Evolutionary conservation across 2,888 invertebrate species (phyloP).

Genomic region (Kryphioiulus occultus): DNA sequence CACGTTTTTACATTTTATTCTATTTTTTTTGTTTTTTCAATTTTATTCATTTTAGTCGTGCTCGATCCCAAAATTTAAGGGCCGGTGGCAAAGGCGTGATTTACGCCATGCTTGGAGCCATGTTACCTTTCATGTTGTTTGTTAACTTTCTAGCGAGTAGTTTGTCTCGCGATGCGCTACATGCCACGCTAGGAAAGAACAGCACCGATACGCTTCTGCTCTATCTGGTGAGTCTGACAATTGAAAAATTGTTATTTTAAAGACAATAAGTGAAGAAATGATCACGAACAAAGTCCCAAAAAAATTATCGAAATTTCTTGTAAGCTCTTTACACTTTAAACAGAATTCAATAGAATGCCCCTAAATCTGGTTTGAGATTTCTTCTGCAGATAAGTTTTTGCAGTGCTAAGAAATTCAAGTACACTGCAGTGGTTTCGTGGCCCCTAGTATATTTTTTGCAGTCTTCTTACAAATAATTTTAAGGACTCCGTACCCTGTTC

Average conservation of each 20-base stretch:
- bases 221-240: slow-evolving; percentile 59
- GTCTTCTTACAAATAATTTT: too few relatives aligned
- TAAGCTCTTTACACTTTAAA: too few relatives aligned
- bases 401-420: too few relatives aligned
- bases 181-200: slow-evolving; percentile 58
- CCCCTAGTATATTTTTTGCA: too few relatives aligned
- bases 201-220: slow-evolving; percentile 60
- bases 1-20: slow-evolving; percentile 55
- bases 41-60: slow-evolving; percentile 54
- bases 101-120: slow-evolving; percentile 61
- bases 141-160: slow-evolving; percentile 61
- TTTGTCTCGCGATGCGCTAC: slow-evolving; percentile 53
- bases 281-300: too few relatives aligned
- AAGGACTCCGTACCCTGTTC: too few relatives aligned
- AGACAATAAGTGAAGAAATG: not conserved
- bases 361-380: too few relatives aligned
- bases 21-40: slow-evolving; percentile 17
- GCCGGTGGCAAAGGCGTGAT: slow-evolving; percentile 61
- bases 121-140: slow-evolving; percentile 59
- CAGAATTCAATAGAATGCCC: too few relatives aligned
- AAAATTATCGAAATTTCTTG: too few relatives aligned
- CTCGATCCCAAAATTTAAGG: slow-evolving; percentile 58
- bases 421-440: too few relatives aligned
- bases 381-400: too few relatives aligned
- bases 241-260: not conserved